phyloP scores from a whole-genome alignment of 2,888 invertebrate genomes.

The Ectobius pallidus region DNA sequence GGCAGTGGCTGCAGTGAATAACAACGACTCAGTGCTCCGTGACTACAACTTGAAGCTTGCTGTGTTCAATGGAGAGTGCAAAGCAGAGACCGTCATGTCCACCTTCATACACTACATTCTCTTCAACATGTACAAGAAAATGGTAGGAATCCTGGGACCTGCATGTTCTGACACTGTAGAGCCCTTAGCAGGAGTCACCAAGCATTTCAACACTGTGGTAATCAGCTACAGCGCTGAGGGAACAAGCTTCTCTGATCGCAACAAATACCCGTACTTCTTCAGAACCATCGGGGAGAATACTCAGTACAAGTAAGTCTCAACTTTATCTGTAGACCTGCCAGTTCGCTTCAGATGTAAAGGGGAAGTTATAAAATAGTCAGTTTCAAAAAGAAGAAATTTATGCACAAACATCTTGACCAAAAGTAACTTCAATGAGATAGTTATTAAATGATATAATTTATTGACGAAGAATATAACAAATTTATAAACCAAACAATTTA shows the following conservation, averaged over 20 bases:
- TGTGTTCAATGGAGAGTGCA: conserved; percentile 70
- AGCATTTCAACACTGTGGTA: conserved; percentile 72
- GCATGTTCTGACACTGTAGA: conserved; percentile 83
- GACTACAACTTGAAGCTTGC: conserved; percentile 66
- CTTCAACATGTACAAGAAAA: conserved; percentile 59
- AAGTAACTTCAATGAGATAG: no score
- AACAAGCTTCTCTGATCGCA: conserved; percentile 69
- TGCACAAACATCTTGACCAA: no score
- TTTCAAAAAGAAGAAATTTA: no score
- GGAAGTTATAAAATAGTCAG: no score
- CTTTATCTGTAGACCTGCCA: no score
- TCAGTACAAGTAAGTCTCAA: conserved; percentile 64
- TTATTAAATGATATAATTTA: no score
- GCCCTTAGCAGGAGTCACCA: conserved; percentile 77
- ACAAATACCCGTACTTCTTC: conserved; percentile 78
- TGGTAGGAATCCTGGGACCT: conserved; percentile 78
- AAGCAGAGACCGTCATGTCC: conserved; percentile 74
- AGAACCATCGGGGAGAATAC: conserved; percentile 79
- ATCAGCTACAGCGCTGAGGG: conserved; percentile 83
- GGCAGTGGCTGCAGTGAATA: conserved; percentile 69
- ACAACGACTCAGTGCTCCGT: conserved; percentile 61
- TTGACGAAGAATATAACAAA: no score
- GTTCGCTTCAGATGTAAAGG: no score
- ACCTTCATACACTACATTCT: conserved; percentile 73
- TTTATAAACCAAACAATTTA: no score